phyloP scores from a whole-genome alignment of 2,888 invertebrate species.

The Eledona agricola region DNA sequence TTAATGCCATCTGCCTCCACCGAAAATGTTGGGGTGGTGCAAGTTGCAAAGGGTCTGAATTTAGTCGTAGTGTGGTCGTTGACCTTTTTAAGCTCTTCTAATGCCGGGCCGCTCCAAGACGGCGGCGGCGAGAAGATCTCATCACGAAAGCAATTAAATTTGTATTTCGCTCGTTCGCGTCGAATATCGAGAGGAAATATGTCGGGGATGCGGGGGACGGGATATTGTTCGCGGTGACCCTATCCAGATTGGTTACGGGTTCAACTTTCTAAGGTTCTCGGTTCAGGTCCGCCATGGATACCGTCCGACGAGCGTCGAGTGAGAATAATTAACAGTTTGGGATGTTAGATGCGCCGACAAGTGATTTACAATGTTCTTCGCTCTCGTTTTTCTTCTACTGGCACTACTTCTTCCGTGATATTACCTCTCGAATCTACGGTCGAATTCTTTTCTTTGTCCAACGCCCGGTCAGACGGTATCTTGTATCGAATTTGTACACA shows the following conservation, averaged over 20 bases:
- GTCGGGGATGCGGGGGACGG: no score
- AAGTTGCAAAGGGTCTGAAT: slow-evolving; percentile 4
- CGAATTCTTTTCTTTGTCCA: slow-evolving; percentile 12
- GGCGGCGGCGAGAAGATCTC: not conserved
- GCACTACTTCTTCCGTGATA: slow-evolving; percentile 5
- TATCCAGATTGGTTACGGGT: slow-evolving; percentile 42
- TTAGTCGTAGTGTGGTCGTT: slow-evolving; percentile 3
- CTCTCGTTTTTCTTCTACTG: no score
- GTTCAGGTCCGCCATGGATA: slow-evolving; percentile 26
- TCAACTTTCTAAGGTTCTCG: slow-evolving; percentile 42
- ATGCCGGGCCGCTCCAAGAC: slow-evolving; percentile 2
- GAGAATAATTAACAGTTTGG: slow-evolving; percentile 20
- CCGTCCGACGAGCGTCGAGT: slow-evolving; percentile 6
- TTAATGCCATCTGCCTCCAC: slow-evolving; percentile 10
- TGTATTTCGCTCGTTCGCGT: slow-evolving; percentile 2
- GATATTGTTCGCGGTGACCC: slow-evolving; percentile 38
- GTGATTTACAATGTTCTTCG: slow-evolving; percentile 16
- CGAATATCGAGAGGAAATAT: slow-evolving; percentile 1
- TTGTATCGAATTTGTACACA: slow-evolving; percentile 22
- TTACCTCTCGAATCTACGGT: slow-evolving; percentile 3
- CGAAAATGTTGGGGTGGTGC: slow-evolving; percentile 11
- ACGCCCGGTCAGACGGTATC: slow-evolving; percentile 8
- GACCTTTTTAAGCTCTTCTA: slow-evolving; percentile 4
- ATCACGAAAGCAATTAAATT: slow-evolving; percentile 8
- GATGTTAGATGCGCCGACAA: slow-evolving; percentile 12